phyloP scores from a whole-genome alignment of 2,797 vertebrate species.

The Girardinus metallicus region DNA sequence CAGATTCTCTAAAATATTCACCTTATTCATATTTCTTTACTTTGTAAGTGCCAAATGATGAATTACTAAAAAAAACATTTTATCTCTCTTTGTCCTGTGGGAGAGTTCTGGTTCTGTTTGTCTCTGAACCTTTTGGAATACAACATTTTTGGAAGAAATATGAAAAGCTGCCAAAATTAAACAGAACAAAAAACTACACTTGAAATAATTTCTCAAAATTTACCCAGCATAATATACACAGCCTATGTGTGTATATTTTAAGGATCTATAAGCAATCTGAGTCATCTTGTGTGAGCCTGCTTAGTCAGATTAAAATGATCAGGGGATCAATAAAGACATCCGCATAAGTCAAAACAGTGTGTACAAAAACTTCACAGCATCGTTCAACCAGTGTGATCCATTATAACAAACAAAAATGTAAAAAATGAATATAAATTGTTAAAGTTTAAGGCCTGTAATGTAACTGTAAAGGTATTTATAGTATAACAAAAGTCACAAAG shows the following conservation, averaged over 20 bases:
- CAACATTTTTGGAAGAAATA: neutral
- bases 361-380: neutral
- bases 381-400: neutral
- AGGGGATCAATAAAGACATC: neutral
- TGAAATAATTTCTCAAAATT: neutral
- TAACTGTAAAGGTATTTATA: neutral
- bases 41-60: neutral
- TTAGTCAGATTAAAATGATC: neutral
- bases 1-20: neutral
- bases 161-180: neutral
- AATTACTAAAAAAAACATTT: neutral
- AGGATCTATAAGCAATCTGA: neutral
- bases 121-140: neutral
- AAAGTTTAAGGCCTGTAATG: neutral
- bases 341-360: neutral
- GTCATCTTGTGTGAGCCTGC: neutral
- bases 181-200: neutral
- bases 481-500: neutral
- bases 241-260: neutral
- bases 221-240: neutral
- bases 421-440: neutral
- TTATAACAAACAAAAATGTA: neutral
- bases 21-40: neutral
- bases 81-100: neutral
- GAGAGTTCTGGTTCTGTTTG: neutral